Percentiles rank a stretch among this genome's conserved stretches.
Evolutionary conservation across 2,888 invertebrate genomes (phyloP).

Genomic region (Artemia sinica): DNA sequence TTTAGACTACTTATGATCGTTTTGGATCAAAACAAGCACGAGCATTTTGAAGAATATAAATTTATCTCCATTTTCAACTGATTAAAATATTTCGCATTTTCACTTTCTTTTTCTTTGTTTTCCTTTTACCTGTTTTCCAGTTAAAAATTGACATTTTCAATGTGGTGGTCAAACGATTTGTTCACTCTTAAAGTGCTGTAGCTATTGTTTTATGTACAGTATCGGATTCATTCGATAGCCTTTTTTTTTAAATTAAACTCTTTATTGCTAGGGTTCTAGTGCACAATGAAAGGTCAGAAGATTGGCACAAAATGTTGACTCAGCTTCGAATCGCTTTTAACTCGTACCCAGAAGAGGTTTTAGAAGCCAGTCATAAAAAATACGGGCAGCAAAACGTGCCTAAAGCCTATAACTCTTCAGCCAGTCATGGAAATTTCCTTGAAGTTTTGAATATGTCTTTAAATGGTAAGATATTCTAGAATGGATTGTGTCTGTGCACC

Average conservation of each 20-base stretch:
- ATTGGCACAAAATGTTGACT: slow-evolving; percentile 82
- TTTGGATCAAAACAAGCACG: slow-evolving; percentile 15
- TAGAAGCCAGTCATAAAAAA: slow-evolving; percentile 64
- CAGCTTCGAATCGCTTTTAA: slow-evolving; percentile 71
- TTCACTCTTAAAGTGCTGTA: too few relatives aligned
- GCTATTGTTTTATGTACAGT: too few relatives aligned
- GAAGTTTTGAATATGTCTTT: slow-evolving; percentile 97
- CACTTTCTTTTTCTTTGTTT: too few relatives aligned
- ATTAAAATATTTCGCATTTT: too few relatives aligned
- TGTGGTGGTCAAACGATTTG: too few relatives aligned
- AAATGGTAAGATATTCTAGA: slow-evolving; percentile 46
- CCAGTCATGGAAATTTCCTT: slow-evolving; percentile 90
- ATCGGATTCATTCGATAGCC: too few relatives aligned
- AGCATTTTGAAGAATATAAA: neutral
- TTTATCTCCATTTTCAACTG: slow-evolving; percentile 20
- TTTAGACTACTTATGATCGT: too few relatives aligned
- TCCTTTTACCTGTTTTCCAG: too few relatives aligned
- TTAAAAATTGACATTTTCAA: too few relatives aligned
- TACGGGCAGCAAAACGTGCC: slow-evolving; percentile 50
- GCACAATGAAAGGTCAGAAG: slow-evolving; percentile 94
- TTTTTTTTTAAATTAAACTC: too few relatives aligned
- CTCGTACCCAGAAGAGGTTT: slow-evolving; percentile 67
- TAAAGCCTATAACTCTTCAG: slow-evolving; percentile 48
- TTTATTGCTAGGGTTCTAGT: slow-evolving; percentile 57
- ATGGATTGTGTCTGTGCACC: neutral